These are phyloP conservation scores for Drosophila lacicola DNA, from an alignment of 2,888 invertebrate genomes.

Conservation along the genomic window DNA sequence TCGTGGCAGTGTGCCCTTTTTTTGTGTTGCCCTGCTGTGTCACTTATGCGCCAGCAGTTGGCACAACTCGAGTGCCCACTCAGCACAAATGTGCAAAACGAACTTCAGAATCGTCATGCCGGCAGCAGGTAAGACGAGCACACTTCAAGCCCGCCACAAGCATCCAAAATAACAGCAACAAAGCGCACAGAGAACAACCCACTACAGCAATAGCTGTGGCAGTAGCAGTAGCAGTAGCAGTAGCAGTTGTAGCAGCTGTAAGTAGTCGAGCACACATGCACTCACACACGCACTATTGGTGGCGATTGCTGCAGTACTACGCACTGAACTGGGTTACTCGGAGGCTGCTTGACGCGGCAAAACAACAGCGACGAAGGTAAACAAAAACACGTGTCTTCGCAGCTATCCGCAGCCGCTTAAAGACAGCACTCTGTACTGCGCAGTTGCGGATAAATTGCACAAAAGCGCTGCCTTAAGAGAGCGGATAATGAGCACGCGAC, in stretches of 20 bases:
- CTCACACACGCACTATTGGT: conserved; percentile 48
- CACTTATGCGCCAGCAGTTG: conserved; percentile 59
- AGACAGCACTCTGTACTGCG: conserved; percentile 30
- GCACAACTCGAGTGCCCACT: conserved; percentile 70
- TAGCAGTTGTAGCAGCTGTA: conserved; percentile 12
- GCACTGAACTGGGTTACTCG: conserved; percentile 66
- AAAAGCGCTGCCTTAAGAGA: conserved; percentile 11
- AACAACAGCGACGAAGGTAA: conserved; percentile 72
- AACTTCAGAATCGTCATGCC: conserved; percentile 58
- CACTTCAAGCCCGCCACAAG: conserved; percentile 66
- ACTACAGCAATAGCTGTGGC: conserved; percentile 41
- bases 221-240: conserved; percentile 11
- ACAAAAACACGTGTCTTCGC: conserved; percentile 74
- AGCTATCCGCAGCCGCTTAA: conserved; percentile 57
- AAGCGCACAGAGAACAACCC: conserved; percentile 42
- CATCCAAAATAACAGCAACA: conserved; percentile 67
- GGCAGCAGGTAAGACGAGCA: conserved; percentile 57
- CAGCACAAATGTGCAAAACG: conserved; percentile 74
- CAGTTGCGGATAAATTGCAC: conserved; percentile 53
- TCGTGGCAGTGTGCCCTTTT: conserved; percentile 17
- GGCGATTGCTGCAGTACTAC: conserved; percentile 50
- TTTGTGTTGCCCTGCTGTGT: conserved; percentile 37
- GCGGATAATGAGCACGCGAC: conserved; percentile 15
- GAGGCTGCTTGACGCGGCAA: conserved; percentile 40
- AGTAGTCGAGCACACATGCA: conserved; percentile 17